These are phyloP conservation scores for Calliphora vomitoria DNA, from an alignment of 2,888 invertebrate species.

Conservation along the genomic window DNA sequence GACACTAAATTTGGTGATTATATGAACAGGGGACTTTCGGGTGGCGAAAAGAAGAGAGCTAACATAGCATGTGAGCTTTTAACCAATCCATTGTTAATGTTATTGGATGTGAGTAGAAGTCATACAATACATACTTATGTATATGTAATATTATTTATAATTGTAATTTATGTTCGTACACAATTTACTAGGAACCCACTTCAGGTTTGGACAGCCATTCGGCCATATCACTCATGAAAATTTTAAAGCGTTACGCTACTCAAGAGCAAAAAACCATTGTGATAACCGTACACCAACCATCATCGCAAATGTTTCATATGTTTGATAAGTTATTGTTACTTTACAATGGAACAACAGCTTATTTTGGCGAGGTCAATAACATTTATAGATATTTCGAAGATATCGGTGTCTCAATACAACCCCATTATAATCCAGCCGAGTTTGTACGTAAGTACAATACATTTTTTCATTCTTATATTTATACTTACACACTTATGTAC, in stretches of 20 bases:
- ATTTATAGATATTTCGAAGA: slow-evolving; percentile 90
- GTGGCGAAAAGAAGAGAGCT: slow-evolving; percentile 93
- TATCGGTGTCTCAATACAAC: slow-evolving; percentile 89
- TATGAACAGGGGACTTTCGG: slow-evolving; percentile 90
- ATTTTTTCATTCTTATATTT: too few species aligned
- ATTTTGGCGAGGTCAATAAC: slow-evolving; percentile 90
- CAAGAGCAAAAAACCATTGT: slow-evolving; percentile 92
- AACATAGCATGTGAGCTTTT: slow-evolving; percentile 93
- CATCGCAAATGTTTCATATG: slow-evolving; percentile 93
- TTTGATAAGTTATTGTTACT: slow-evolving; percentile 90
- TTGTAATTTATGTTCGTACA: too few species aligned
- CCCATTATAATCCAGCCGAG: slow-evolving; percentile 94
- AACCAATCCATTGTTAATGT: slow-evolving; percentile 91
- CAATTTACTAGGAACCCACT: slow-evolving; percentile 89
- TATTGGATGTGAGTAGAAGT: slow-evolving; percentile 89
- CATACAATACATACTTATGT: too few species aligned
- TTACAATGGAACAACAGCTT: slow-evolving; percentile 90
- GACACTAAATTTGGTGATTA: slow-evolving; percentile 92
- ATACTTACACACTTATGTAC: too few species aligned
- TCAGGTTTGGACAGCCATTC: slow-evolving; percentile 93
- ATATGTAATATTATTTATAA: too few species aligned
- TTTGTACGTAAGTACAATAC: slow-evolving; percentile 88
- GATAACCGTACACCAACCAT: slow-evolving; percentile 92
- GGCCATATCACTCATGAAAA: slow-evolving; percentile 90
- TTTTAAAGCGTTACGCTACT: slow-evolving; percentile 90